phyloP scores from a whole-genome alignment of 2,888 invertebrate species.

The Drosophila paramelanica region DNA sequence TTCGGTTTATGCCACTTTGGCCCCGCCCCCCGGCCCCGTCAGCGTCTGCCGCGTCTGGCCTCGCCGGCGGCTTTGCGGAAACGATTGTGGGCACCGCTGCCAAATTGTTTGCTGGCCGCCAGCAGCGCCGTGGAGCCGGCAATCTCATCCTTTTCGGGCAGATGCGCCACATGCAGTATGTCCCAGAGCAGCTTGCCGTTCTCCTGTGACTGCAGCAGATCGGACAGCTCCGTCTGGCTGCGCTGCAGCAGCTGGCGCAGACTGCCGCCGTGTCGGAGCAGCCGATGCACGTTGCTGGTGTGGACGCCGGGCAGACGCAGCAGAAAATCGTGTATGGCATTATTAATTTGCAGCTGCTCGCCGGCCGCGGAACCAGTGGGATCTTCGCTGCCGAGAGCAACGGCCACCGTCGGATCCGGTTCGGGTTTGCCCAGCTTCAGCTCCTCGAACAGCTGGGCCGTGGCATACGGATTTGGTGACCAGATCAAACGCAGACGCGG shows the following conservation, averaged over 20 bases:
- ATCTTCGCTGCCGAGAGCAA: conserved; percentile 90
- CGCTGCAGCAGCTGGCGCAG: conserved; percentile 88
- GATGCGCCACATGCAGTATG: conserved; percentile 89
- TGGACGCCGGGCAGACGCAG: conserved; percentile 94
- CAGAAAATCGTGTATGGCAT: conserved; percentile 91
- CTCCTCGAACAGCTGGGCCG: conserved; percentile 97
- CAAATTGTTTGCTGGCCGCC: conserved; percentile 74
- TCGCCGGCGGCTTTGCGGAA: conserved; percentile 79
- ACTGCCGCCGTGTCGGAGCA: conserved; percentile 91
- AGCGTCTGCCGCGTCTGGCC: conserved; percentile 48
- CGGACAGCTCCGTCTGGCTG: conserved; percentile 88
- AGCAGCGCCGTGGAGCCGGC: conserved; percentile 73
- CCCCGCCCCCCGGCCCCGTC: neutral
- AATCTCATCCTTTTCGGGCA: conserved; percentile 86
- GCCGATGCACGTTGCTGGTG: conserved; percentile 91
- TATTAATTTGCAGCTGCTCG: conserved; percentile 89
- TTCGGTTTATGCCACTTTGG: neutral
- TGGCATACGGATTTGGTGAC: conserved; percentile 98
- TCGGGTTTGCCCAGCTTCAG: conserved; percentile 94
- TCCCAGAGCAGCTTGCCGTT: conserved; percentile 90
- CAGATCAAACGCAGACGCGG: conserved; percentile 96
- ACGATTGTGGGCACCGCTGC: conserved; percentile 71
- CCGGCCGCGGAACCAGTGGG: conserved; percentile 62
- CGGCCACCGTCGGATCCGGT: conserved; percentile 90
- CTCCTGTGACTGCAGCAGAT: conserved; percentile 89